A percentile compares a stretch with the other conserved stretches of the same genome.
Conservation (phyloP, 2,797 vertebrate genomes). For the Ispidina picta region DNA sequence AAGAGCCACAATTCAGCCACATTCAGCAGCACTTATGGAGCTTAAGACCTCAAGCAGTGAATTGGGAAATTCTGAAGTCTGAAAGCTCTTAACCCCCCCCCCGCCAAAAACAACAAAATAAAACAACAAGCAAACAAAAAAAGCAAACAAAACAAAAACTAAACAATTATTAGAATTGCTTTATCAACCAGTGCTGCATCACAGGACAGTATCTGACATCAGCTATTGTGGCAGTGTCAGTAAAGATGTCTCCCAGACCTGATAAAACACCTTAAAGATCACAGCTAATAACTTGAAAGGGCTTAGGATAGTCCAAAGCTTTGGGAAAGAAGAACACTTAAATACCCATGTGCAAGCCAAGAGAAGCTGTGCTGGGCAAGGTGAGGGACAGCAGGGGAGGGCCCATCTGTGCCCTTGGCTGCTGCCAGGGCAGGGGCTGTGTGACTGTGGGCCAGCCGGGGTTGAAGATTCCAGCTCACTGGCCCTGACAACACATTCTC, state of each 20-base stretch:
- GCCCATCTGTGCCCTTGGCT: not conserved
- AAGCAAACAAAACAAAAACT: not conserved
- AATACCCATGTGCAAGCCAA: not conserved
- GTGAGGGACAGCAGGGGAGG: not conserved
- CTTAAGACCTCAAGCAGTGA: not conserved
- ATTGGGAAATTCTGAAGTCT: not conserved
- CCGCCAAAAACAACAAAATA: too few species aligned
- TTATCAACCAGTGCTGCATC: not conserved
- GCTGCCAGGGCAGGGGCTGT: not conserved
- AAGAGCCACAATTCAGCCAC: not conserved
- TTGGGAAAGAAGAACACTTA: not conserved
- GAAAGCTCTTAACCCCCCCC: not conserved
- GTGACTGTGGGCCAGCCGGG: accelerated
- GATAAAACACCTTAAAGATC: not conserved
- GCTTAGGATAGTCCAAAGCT: not conserved
- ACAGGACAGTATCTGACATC: not conserved
- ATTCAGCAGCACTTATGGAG: not conserved
- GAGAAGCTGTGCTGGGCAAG: not conserved
- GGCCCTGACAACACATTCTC: accelerated
- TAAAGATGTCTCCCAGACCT: not conserved
- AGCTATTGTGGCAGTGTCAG: not conserved
- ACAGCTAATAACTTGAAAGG: not conserved
- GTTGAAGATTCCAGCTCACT: not conserved
- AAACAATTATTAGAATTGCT: not conserved
- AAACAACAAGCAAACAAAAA: not conserved